Evolutionary conservation across 2,888 invertebrate species (phyloP).

Genomic region (Eulithis prunata): DNA sequence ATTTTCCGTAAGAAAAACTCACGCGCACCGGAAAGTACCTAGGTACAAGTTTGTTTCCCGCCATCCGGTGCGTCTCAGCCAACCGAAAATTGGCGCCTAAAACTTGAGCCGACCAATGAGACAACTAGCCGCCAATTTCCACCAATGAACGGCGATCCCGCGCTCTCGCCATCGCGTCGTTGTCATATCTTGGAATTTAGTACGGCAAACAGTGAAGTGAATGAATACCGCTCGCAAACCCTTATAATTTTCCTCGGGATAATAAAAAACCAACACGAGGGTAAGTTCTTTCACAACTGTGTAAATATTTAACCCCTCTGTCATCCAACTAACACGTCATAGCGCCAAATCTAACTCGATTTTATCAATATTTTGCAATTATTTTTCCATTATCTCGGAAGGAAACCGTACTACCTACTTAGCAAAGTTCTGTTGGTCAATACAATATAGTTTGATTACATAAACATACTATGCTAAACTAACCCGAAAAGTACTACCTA

Average conservation of each 20-base stretch:
- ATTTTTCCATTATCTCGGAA: conserved; percentile 52
- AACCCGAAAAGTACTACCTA: neutral
- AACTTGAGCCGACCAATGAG: conserved; percentile 67
- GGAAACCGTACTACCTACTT: conserved; percentile 33
- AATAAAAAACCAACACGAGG: conserved; percentile 62
- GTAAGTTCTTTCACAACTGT: conserved; percentile 56
- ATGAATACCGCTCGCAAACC: conserved; percentile 82
- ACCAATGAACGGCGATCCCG: conserved; percentile 78
- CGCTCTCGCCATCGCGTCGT: conserved; percentile 82
- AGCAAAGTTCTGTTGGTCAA: neutral
- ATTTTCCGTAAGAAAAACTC: conserved; percentile 77
- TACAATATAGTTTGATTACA: conserved; percentile 23
- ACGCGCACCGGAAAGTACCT: conserved; percentile 73
- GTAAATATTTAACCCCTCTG: conserved; percentile 31
- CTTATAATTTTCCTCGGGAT: conserved; percentile 75
- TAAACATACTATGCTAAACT: conserved; percentile 22
- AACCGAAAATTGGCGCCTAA: conserved; percentile 84
- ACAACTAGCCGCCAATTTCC: conserved; percentile 78
- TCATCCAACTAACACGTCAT: conserved; percentile 45
- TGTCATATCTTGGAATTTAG: conserved; percentile 83
- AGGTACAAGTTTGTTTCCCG: conserved; percentile 71
- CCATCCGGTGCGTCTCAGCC: conserved; percentile 78
- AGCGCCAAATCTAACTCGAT: conserved; percentile 41
- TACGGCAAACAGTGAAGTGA: conserved; percentile 79
- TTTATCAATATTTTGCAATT: conserved; percentile 55